Base-by-base conservation (phyloP, 2,113 vertebrate genomes). In the Neotragus pygmaeus region DNA sequence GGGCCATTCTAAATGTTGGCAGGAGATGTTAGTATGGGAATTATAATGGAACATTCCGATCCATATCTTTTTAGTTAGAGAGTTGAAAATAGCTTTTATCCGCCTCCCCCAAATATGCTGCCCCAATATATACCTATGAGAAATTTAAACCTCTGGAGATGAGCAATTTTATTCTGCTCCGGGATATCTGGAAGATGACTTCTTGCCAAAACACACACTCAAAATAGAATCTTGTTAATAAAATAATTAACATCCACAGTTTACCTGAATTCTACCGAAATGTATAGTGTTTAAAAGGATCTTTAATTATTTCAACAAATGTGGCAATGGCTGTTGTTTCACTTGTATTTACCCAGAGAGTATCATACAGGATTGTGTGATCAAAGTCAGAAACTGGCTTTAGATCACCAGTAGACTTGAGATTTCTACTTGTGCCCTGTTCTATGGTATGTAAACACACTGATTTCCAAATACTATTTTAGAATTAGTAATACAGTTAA, bases 11-110 rank as follows among this genome's bases (percentile, higher is more conserved):
- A 12, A 83, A 58, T 96, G 62, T 91, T 98, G 96, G 93, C 85
- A 98, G 89, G 66, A 97, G 92, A 96, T 96, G 90, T 62, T 95
- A 98, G 95, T 89, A 58, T 30, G 57, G 53, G 96, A 95, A 97
- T 97, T 91, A 97, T 58, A 97, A 90, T 83, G 73, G 70, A 58
- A 90, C 70, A 82, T 97, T 93, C 6, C 80, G 96, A 97, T n/a
- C 30, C 33, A 12, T 81, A 94, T 91, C 49, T 96, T 97, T 98
- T 94, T 96, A 80, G 5, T 82, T 91, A 70, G 19, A 88, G 39
- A 1, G 15, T 47, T 96, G 92, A 95, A 97, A 19, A 87, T 43
- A 88, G n/a, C 57, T 90, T 14, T 84, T 92, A 33, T 6, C 0
- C 9, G 49, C 19, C 49, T n/a, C n/a, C 51, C n/a, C 1, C 6